Conservation (phyloP, 2,888 invertebrate genomes). For the Xylophagus ater region DNA sequence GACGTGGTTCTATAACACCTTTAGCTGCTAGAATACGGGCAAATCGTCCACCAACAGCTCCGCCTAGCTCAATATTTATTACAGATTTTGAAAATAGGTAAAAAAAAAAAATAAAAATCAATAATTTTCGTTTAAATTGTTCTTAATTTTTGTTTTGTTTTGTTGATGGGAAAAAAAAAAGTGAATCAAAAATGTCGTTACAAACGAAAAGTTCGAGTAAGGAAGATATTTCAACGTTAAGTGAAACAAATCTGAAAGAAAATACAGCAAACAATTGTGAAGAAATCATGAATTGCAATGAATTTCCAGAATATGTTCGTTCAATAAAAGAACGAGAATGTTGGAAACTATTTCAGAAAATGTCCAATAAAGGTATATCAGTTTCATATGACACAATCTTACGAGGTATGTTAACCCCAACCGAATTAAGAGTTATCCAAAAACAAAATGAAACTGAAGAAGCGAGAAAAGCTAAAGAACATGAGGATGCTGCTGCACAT, state of each 20-base stretch:
- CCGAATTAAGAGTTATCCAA: constrained; percentile 54
- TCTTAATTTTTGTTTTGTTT: background rate
- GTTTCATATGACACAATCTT: constrained; percentile 58
- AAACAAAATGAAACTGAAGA: constrained; percentile 36
- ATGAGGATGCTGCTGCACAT: constrained; percentile 21
- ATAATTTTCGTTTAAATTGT: background rate
- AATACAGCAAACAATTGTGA: constrained; percentile 7
- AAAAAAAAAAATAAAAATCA: background rate
- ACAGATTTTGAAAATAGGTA: constrained; percentile 20
- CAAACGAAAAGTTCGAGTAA: constrained; percentile 5
- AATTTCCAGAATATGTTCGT: constrained; percentile 41
- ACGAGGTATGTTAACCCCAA: constrained; percentile 60
- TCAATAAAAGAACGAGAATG: constrained; percentile 51
- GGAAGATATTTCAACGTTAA: background rate
- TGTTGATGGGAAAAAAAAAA: background rate
- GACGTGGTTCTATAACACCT: constrained; percentile 36
- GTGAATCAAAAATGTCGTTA: constrained; percentile 11
- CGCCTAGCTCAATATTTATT: constrained; percentile 33
- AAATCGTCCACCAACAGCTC: constrained; percentile 38
- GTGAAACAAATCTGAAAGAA: constrained; percentile 3
- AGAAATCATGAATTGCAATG: background rate
- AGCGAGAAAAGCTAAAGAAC: constrained; percentile 26
- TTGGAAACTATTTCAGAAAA: constrained; percentile 56
- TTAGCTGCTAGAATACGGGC: constrained; percentile 33
- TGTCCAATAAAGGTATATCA: constrained; percentile 55